Evolutionary conservation across 2,113 vertebrate genomes (phyloP), one percentile per base, ranked within the genome.

Genomic region (Pygoscelis antarcticus): DNA sequence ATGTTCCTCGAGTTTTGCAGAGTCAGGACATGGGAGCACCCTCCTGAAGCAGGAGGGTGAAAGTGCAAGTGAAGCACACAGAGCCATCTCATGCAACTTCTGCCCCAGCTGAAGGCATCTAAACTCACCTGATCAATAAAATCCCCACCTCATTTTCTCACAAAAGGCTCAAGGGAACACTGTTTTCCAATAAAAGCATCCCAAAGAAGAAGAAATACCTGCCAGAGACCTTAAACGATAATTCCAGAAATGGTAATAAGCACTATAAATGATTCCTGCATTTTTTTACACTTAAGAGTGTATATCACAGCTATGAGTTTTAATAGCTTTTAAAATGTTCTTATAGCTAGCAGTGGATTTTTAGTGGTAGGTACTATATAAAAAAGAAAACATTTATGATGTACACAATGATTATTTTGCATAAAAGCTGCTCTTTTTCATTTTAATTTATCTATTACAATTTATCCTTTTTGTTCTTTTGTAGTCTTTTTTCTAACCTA

Each of bases 341-440:
- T 20, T 26, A 23, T 10, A 62, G 46, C 61, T 42, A 86, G 68
- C 68, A 70, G 55, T 58, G 61, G 42, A 30, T 72, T 71, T 90
- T 27, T 76, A 70, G 68, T 72, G 42, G 3, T 71, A 71, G 81
- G 38, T 36, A 68, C 61, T 78, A n/a, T 0, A 62, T 84, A 85
- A 93, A 82, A 88, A 92, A 58, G 34, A 70, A 94, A 90, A 61
- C 29, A 8, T 79, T 86, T 77, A 49, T 71, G 89, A 81, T 64
- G 38, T 60, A 75, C 27, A 71, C 60, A 62, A 62, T 16, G 2
- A 92, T 90, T 78, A 44, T 58, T 87, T 75, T 74, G 38, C 54
- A 23, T 81, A 89, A 91, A 89, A 71, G 72, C 38, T 11, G 29
- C 51, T 82, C 9, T 83, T 86, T 80, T 72, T 61, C 29, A 87